phyloP scores from a whole-genome alignment of 2,113 vertebrate species.

The Marmota flaviventris region DNA sequence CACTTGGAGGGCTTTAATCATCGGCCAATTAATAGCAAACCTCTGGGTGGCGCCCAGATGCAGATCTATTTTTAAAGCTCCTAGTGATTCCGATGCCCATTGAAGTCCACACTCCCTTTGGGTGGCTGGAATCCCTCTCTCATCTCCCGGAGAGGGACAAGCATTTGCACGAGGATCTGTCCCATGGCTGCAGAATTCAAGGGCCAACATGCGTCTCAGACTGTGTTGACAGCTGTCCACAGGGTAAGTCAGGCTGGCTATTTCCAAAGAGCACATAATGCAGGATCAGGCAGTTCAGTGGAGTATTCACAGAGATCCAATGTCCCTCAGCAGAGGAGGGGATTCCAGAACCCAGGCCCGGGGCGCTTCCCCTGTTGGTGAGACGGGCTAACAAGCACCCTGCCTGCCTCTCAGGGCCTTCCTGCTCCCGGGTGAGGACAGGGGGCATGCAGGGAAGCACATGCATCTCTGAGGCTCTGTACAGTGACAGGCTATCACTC shows the following conservation, averaged over 20 bases:
- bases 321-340: not conserved
- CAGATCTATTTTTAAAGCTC: not conserved
- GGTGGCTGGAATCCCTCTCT: not conserved
- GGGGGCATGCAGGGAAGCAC: constrained; percentile 15
- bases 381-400: not conserved
- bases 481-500: constrained; percentile 23
- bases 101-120: not conserved
- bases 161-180: not conserved
- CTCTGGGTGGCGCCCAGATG: not conserved
- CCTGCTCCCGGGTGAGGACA: not conserved
- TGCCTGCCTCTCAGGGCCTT: not conserved
- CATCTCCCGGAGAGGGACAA: not conserved
- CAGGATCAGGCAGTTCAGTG: not conserved
- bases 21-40: not conserved
- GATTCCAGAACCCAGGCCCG: not conserved
- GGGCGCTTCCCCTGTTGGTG: accelerated
- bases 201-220: not conserved
- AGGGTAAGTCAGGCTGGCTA: not conserved
- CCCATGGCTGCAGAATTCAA: not conserved
- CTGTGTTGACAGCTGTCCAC: not conserved
- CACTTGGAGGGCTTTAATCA: not conserved
- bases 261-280: not conserved
- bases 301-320: not conserved
- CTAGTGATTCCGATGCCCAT: not conserved
- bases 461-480: not conserved